Base-by-base conservation (phyloP, 2,888 invertebrate species). In the Agriopis leucophaearia region DNA sequence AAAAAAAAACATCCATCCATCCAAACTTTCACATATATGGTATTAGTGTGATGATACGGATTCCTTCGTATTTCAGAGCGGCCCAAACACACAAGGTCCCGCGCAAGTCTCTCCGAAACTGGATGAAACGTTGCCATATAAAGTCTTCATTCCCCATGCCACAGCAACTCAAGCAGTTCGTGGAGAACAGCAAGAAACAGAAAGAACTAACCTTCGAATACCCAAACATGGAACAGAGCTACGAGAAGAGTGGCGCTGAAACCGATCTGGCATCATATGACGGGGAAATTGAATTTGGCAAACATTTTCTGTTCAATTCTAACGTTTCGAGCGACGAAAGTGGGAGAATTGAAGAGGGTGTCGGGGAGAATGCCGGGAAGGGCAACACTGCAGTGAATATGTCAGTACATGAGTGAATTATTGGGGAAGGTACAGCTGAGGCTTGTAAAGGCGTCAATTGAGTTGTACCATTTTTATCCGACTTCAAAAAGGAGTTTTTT, bases 111-210 rank as follows among this genome's bases (percentile, higher is more conserved):
- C 87, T 95, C 0, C 89, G 95, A 4, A 95, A 95, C 83, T 95
- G 95, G 95, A 95, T 95, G 95, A 95, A 95, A 74, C 86, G 95
- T 0, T 95, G 95, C 80, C 94, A 95, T 83, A 95, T 95, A 13
- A 95, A 95, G 66, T 95, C 95, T 0, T 94, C 94, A 0, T 95
- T 94, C 82, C 95, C 95, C 0, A 95, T 95, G 95, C 95, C 95
- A 0, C 94, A 94, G 47, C 95, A 95, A 68, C 78, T 95, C 0
- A 94, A 94, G 64, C 94, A 95, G 61, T 95, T 95, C 66, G 95
- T 95, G 0, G 94, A 94, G 61, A 94, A 94, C 77, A 94, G 93
- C 83, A 93, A 92, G 68, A 91, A 88, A 70, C 93, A 93, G 69
- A 91, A 94, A 18, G 93, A 93, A 74, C 58, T 63, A 0, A 62